Percentiles rank a stretch among this genome's conserved stretches.
Evolutionary conservation across 2,797 vertebrate genomes (phyloP).

Genomic region (Helostoma temminkii): DNA sequence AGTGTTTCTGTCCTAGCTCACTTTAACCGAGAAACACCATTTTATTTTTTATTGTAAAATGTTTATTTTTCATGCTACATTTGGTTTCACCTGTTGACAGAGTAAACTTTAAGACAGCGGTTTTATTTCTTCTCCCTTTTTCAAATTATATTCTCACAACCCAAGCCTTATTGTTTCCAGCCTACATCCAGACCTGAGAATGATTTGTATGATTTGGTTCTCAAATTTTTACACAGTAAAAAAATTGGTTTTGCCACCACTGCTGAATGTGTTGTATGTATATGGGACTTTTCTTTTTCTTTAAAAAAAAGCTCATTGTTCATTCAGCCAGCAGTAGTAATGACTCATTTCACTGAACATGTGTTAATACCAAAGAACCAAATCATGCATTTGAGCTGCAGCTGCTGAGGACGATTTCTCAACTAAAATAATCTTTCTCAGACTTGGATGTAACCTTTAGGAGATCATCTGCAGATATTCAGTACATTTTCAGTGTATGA

Average conservation of each 20-base stretch:
- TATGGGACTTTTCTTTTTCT: conserved; percentile 1
- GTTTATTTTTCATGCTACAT: conserved; percentile 44
- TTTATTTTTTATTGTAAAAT: conserved; percentile 44
- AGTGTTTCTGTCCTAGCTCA: conserved; percentile 36
- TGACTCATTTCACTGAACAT: conserved; percentile 17
- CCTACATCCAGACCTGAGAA: conserved; percentile 17
- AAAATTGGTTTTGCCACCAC: not conserved
- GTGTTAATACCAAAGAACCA: conserved; percentile 19
- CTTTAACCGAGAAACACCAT: conserved; percentile 27
- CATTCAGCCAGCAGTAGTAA: not conserved
- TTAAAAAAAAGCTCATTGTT: too few relatives aligned
- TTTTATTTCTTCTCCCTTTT: conserved; percentile 14
- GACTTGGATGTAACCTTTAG: not conserved
- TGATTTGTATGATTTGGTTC: conserved; percentile 46
- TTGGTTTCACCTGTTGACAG: conserved; percentile 33
- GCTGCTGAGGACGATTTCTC: conserved; percentile 9
- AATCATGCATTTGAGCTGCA: conserved; percentile 41
- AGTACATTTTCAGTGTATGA: conserved; percentile 36
- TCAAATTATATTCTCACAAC: conserved; percentile 24
- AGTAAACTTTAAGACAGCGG: conserved; percentile 2
- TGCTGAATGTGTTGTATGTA: conserved; percentile 19
- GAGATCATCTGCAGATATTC: not conserved
- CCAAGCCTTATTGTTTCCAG: conserved; percentile 45
- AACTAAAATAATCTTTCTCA: conserved; percentile 3
- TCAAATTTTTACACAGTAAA: conserved; percentile 1